Conservation (phyloP, 2,888 invertebrate genomes). For the Coleophora flavipennella region DNA sequence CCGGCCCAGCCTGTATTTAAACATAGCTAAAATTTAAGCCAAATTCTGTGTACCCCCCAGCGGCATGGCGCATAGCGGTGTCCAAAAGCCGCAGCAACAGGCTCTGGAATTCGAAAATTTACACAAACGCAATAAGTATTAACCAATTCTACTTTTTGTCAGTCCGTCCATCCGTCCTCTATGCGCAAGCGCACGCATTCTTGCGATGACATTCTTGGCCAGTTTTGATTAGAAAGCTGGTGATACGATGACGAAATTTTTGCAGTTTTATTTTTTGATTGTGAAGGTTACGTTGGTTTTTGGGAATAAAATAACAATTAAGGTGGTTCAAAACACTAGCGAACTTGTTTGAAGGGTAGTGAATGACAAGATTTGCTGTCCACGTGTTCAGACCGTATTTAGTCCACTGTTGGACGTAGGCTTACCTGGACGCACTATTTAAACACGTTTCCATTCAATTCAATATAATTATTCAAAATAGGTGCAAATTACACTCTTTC, state of each 20-base stretch:
- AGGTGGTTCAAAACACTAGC: no score
- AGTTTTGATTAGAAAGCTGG: constrained; percentile 51
- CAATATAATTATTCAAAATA: no score
- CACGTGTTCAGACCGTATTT: no score
- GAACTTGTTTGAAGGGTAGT: no score
- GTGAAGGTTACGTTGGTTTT: not conserved
- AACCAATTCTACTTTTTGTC: constrained; percentile 57
- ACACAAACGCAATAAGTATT: constrained; percentile 59
- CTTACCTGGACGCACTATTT: no score
- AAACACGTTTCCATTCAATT: no score
- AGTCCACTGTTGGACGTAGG: no score
- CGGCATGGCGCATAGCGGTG: no score
- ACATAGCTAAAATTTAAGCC: not conserved
- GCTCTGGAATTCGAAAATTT: constrained; percentile 54
- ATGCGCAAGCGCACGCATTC: constrained; percentile 28
- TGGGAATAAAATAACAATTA: constrained; percentile 10
- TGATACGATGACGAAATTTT: constrained; percentile 11
- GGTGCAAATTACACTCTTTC: no score
- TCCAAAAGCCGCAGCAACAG: constrained; percentile 25
- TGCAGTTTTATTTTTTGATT: constrained; percentile 10
- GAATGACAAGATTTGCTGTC: no score
- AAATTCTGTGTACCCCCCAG: constrained; percentile 21
- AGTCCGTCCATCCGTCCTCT: constrained; percentile 33
- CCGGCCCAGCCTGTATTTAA: no score
- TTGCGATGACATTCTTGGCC: constrained; percentile 53